Percentiles rank a stretch among this genome's conserved stretches.
These are phyloP conservation scores for Megalops cyprinoides DNA, from an alignment of 2,797 vertebrate genomes.

Conservation along the genomic window DNA sequence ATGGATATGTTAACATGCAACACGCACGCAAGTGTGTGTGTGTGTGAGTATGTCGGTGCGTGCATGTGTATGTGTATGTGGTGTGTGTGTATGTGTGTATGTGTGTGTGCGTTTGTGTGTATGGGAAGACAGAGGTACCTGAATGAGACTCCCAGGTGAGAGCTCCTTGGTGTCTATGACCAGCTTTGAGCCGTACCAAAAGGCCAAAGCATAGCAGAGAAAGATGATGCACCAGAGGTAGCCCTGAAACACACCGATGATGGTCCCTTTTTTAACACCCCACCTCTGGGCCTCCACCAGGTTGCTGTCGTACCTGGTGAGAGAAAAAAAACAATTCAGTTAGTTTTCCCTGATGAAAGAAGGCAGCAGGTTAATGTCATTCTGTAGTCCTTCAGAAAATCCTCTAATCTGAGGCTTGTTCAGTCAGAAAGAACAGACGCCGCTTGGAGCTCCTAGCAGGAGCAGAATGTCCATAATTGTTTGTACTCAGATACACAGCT, in stretches of 20 bases:
- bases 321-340: conserved; percentile 21
- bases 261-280: conserved; percentile 77
- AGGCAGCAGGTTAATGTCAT: no score
- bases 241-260: conserved; percentile 77
- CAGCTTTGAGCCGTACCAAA: conserved; percentile 81
- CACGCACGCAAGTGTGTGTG: no score
- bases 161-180: conserved; percentile 78
- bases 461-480: background rate
- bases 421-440: no score
- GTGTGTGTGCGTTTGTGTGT: background rate
- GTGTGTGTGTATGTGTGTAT: background rate
- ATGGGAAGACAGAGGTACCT: conserved; percentile 54
- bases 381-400: no score
- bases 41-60: background rate
- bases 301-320: conserved; percentile 76
- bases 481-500: no score
- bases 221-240: conserved; percentile 81
- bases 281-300: conserved; percentile 73
- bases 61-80: background rate
- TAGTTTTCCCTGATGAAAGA: no score
- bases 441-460: background rate
- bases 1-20: background rate
- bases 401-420: no score
- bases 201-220: conserved; percentile 76
- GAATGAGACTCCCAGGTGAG: conserved; percentile 75